Conservation (phyloP, 2,797 vertebrate species). For the Potorous gilbertii region DNA sequence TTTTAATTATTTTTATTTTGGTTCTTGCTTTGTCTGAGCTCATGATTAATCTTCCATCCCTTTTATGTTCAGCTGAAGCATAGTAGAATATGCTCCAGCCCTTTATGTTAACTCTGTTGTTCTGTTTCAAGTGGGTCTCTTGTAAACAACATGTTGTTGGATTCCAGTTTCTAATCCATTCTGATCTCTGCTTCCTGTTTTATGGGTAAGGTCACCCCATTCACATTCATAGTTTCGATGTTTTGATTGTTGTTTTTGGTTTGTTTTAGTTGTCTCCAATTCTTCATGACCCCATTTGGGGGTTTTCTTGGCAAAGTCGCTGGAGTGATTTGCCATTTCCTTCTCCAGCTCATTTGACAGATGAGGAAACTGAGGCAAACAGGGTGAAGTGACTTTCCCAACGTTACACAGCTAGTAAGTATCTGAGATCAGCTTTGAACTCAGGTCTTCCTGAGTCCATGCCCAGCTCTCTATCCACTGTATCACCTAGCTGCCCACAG, state of each 20-base stretch:
- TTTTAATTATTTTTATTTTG: not conserved
- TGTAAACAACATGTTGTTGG: not conserved
- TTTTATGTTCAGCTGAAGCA: not conserved
- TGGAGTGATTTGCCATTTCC: not conserved
- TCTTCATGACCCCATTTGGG: not conserved
- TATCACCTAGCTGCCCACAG: not conserved
- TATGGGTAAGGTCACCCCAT: not conserved
- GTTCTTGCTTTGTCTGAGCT: not conserved
- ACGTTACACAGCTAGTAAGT: not conserved
- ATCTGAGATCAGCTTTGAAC: not conserved
- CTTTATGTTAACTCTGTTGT: not conserved
- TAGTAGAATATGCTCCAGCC: not conserved
- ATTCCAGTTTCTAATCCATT: not conserved
- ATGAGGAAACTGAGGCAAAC: not conserved
- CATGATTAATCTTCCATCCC: not conserved
- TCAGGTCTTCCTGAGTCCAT: not conserved
- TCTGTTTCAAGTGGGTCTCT: not conserved
- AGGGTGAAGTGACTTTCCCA: not conserved
- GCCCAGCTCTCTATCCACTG: too few species aligned
- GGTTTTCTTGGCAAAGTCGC: not conserved
- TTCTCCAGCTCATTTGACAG: not conserved
- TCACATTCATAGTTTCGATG: not conserved
- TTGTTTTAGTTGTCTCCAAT: too few species aligned
- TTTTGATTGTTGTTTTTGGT: not conserved
- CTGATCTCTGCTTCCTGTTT: not conserved